Percentiles rank a stretch among this genome's conserved stretches.
These are phyloP conservation scores for Mesitornis unicolor DNA, from an alignment of 2,113 vertebrate species.

Conservation along the genomic window DNA sequence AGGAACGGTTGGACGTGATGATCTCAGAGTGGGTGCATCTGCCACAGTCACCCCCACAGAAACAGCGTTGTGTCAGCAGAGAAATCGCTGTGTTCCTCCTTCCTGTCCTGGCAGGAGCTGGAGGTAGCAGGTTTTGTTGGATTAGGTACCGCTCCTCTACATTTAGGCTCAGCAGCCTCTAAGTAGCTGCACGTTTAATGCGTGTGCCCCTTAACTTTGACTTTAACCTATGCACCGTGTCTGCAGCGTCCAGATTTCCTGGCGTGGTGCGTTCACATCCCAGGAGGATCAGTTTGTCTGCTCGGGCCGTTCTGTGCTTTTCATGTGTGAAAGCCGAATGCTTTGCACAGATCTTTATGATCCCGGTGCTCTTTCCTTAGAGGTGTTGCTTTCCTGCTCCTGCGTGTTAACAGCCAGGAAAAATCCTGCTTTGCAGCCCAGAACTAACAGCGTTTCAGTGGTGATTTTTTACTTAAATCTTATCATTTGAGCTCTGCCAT, in stretches of 20 bases:
- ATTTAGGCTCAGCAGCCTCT: neutral
- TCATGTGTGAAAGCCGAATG: neutral
- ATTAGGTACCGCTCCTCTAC: neutral
- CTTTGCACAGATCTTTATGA: neutral
- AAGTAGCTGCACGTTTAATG: neutral
- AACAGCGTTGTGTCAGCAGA: neutral
- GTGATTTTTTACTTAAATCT: neutral
- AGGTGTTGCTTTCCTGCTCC: neutral
- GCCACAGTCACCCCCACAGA: neutral
- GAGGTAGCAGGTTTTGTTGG: neutral
- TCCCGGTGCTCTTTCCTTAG: neutral
- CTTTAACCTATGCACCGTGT: neutral
- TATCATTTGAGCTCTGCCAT: neutral
- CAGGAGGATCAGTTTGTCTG: neutral
- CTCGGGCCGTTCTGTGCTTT: neutral
- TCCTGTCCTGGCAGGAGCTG: neutral
- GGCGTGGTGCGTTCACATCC: neutral
- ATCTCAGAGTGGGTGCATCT: too few species aligned
- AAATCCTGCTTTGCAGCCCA: neutral
- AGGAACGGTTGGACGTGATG: too few species aligned
- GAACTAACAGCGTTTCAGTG: neutral
- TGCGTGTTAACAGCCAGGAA: neutral
- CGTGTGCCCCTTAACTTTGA: neutral
- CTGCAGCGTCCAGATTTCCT: neutral
- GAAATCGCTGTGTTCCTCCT: accelerated